Base-by-base conservation (phyloP, 2,113 vertebrate species). In the Asarcornis scutulata region DNA sequence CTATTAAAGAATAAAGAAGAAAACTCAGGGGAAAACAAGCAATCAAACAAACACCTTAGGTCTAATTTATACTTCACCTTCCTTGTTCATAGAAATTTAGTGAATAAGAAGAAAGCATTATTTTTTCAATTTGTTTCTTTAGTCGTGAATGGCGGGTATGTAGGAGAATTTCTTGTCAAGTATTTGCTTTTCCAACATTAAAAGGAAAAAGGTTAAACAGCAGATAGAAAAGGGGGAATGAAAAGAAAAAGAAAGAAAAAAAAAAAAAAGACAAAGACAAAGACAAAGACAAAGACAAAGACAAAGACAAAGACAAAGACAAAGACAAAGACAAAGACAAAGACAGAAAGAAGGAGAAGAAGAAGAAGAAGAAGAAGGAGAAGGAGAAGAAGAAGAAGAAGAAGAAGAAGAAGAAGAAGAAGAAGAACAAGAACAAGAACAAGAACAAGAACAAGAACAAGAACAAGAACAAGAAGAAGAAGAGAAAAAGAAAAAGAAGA, bases 71-170 rank as follows among this genome's bases (percentile, higher is more conserved):
- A 36, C 20, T 58, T 87, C 9, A 4, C 6, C 9, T 69, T 76
- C 26, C 25, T 1, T 66, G n/a, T 58, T 72, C 27, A 73, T 11
- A 66, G 26, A 75, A 64, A 69, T 6, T 0, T 4, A 40, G 6
- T 6, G 75, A 73, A 68, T 0, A 2, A 87, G 26, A 78, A 7
- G 25, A 73, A 72, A 72, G 4, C 0, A 6, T 29, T 38, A 0
- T 53, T 68, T 62, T 32, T 5, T 6, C 17, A 74, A 40, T 86
- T 78, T 36, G 29, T 83, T 71, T 93, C 27, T 76, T 88, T 80
- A 66, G 31, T 86, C 9, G 59, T 56, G 16, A 62, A 34, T 42
- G 18, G 21, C 34, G 50, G 14, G 5, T 75, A 11, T 73, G 17
- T 53, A 67, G 14, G 6, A 72, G 12, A 73, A 87, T 44, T 68